phyloP scores from a whole-genome alignment of 92 coral and sea anemone species.

The Porites cylindrica region DNA sequence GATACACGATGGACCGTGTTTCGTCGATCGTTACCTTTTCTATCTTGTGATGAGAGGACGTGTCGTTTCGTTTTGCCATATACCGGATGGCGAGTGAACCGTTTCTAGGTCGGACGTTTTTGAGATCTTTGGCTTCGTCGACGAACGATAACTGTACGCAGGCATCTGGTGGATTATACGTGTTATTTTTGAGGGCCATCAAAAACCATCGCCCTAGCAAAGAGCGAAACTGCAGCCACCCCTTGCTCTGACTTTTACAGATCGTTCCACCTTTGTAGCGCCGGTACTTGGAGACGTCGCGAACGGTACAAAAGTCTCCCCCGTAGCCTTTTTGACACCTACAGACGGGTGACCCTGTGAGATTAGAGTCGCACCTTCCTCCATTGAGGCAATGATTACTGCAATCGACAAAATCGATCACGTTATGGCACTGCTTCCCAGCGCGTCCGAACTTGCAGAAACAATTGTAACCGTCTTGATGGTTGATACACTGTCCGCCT shows the following conservation, averaged over 20 bases:
- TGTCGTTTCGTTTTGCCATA: constrained; percentile 20
- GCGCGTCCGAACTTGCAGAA: neutral
- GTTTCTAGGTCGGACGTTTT: neutral
- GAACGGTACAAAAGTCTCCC: neutral
- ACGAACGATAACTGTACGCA: constrained; percentile 4
- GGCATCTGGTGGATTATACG: constrained; percentile 8
- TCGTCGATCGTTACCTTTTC: constrained; percentile 5
- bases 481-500: neutral
- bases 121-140: neutral
- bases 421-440: neutral
- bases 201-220: constrained; percentile 14
- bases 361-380: neutral
- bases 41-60: constrained; percentile 17
- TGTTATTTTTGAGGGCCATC: neutral
- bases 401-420: neutral
- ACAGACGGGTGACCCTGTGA: neutral
- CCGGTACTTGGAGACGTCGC: constrained; percentile 8
- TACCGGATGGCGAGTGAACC: neutral
- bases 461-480: neutral
- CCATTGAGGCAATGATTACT: neutral
- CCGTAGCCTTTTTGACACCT: constrained; percentile 14
- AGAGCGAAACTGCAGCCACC: neutral
- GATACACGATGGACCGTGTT: neutral
- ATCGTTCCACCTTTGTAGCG: neutral
- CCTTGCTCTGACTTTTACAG: neutral